A percentile compares a stretch with the other conserved stretches of the same genome.
These are phyloP conservation scores for Drosophila gaucha DNA, from an alignment of 2,888 invertebrate genomes.

Conservation along the genomic window DNA sequence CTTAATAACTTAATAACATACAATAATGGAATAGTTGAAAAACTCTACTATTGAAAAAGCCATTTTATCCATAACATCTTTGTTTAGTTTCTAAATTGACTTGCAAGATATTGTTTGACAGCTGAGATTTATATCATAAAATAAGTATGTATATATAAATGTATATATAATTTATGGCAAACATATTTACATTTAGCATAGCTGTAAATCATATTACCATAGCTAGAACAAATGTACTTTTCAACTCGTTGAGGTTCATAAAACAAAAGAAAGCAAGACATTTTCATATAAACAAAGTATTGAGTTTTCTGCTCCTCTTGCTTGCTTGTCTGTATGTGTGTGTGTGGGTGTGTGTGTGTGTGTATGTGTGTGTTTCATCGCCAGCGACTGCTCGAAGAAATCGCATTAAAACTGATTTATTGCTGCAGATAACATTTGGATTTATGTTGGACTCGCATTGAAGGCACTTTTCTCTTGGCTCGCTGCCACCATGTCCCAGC, in stretches of 20 bases:
- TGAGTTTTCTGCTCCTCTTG: constrained; percentile 22
- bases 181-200: constrained; percentile 15
- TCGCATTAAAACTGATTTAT: constrained; percentile 76
- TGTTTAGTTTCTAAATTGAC: not conserved
- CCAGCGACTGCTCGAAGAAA: constrained; percentile 40
- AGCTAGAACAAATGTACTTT: constrained; percentile 24
- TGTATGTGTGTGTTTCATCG: constrained; percentile 10
- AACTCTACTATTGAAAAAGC: too few relatives aligned
- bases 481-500: not conserved
- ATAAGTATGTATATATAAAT: not conserved
- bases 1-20: not conserved
- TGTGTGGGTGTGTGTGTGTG: not conserved
- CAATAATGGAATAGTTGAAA: too few relatives aligned
- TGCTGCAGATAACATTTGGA: constrained; percentile 70
- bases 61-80: too few relatives aligned
- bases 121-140: not conserved
- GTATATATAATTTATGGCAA: constrained; percentile 9
- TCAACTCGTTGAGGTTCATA: constrained; percentile 30
- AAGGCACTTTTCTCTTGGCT: constrained; percentile 13
- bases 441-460: constrained; percentile 60
- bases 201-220: constrained; percentile 27
- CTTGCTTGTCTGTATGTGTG: not conserved
- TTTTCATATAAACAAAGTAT: constrained; percentile 41
- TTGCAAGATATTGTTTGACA: not conserved
- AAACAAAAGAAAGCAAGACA: constrained; percentile 21